Conservation (phyloP, 2,113 vertebrate species). For the Atractosteus spatula region DNA sequence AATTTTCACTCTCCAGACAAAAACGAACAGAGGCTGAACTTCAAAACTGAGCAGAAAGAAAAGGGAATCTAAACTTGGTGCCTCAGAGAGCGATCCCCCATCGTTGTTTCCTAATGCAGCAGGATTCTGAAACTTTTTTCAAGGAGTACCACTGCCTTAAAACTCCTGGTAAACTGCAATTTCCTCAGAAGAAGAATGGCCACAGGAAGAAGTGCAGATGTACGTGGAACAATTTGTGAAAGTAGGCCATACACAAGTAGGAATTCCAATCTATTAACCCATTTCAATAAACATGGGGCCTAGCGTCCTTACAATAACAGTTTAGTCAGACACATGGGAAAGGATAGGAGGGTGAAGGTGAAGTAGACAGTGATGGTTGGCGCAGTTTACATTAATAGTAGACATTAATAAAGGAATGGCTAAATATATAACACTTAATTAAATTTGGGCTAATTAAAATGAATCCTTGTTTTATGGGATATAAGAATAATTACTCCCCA, state of each 20-base stretch:
- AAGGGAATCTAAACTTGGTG: too few relatives aligned
- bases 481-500: slow-evolving; percentile 63
- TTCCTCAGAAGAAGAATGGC: not conserved
- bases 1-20: too few relatives aligned
- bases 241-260: not conserved
- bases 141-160: not conserved
- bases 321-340: too few relatives aligned
- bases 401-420: slow-evolving; percentile 52
- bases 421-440: slow-evolving; percentile 70
- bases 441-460: slow-evolving; percentile 62
- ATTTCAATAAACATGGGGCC: not conserved
- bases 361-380: slow-evolving; percentile 26
- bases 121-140: too few relatives aligned
- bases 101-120: too few relatives aligned
- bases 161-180: not conserved
- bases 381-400: slow-evolving; percentile 47
- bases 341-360: too few relatives aligned
- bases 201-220: not conserved
- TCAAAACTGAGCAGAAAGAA: too few relatives aligned
- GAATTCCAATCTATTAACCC: not conserved
- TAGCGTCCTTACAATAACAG: not conserved
- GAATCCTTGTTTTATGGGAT: slow-evolving; percentile 57
- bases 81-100: too few relatives aligned
- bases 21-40: too few relatives aligned
- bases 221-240: not conserved